Percentiles rank a stretch among this genome's conserved stretches.
Conservation (phyloP, 1,140 invertebrate genomes). For the Cephus cinctus region DNA sequence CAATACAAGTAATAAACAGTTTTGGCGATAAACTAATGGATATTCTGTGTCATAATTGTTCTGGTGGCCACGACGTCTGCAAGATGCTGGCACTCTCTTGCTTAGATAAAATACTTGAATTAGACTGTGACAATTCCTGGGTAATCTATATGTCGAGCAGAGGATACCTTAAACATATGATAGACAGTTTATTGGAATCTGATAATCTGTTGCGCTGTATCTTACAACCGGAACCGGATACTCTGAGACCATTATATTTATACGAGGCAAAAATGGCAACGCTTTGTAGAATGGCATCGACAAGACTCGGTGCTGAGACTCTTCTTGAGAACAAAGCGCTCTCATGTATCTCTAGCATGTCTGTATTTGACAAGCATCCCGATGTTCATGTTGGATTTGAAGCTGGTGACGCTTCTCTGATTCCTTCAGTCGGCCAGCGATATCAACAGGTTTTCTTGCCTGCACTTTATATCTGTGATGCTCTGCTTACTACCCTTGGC, state of each 20-base stretch:
- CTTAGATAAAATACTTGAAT: slow-evolving; percentile 74
- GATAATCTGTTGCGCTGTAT: slow-evolving; percentile 70
- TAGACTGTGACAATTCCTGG: slow-evolving; percentile 74
- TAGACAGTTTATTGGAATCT: slow-evolving; percentile 76
- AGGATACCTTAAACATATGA: slow-evolving; percentile 82
- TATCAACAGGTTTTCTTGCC: slow-evolving; percentile 82
- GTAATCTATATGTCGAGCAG: slow-evolving; percentile 72
- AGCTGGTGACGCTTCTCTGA: slow-evolving; percentile 51
- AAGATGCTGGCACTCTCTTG: slow-evolving; percentile 84
- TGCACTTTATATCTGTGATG: slow-evolving; percentile 75
- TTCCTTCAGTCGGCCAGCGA: slow-evolving; percentile 64
- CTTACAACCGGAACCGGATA: slow-evolving; percentile 68
- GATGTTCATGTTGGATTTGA: slow-evolving; percentile 60
- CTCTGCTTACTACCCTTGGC: slow-evolving; percentile 78
- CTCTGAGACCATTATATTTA: slow-evolving; percentile 76
- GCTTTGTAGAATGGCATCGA: slow-evolving; percentile 72
- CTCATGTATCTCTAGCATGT: slow-evolving; percentile 72
- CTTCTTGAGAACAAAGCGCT: slow-evolving; percentile 75
- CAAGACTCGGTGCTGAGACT: slow-evolving; percentile 71
- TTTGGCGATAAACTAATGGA: slow-evolving; percentile 83
- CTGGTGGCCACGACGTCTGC: slow-evolving; percentile 84
- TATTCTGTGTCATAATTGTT: slow-evolving; percentile 81
- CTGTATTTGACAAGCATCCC: slow-evolving; percentile 76
- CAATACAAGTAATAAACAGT: slow-evolving; percentile 60
- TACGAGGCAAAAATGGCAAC: slow-evolving; percentile 88